These are phyloP conservation scores for Anoplolepis gracilipes DNA, from an alignment of 1,140 invertebrate species.

Conservation along the genomic window DNA sequence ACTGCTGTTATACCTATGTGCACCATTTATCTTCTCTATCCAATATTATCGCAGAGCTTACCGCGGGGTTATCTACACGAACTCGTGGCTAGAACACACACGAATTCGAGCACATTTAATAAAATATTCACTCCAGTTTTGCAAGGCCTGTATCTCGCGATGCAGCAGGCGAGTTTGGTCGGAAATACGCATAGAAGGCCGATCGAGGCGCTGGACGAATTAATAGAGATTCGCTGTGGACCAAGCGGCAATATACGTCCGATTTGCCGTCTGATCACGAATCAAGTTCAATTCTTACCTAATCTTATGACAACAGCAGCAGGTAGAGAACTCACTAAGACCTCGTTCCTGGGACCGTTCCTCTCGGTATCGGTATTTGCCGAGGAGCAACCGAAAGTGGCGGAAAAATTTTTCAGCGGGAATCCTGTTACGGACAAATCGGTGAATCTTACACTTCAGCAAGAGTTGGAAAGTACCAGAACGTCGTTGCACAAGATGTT, in stretches of 20 bases:
- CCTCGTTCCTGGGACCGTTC: constrained; percentile 96
- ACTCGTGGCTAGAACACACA: constrained; percentile 87
- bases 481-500: constrained; percentile 92
- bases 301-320: constrained; percentile 89
- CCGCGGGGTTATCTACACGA: constrained; percentile 90
- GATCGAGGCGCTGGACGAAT: constrained; percentile 88
- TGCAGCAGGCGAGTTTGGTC: constrained; percentile 90
- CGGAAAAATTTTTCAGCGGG: constrained; percentile 88
- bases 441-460: constrained; percentile 89
- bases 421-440: constrained; percentile 86
- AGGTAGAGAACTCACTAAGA: constrained; percentile 93
- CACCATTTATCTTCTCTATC: constrained; percentile 84
- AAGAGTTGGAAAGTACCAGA: constrained; percentile 91
- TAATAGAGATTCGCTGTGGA: constrained; percentile 90
- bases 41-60: constrained; percentile 88
- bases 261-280: constrained; percentile 92
- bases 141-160: constrained; percentile 89
- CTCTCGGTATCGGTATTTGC: constrained; percentile 95
- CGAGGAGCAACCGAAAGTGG: constrained; percentile 95
- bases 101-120: constrained; percentile 86
- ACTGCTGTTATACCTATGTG: constrained; percentile 56
- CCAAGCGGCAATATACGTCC: constrained; percentile 88
- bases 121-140: constrained; percentile 91
- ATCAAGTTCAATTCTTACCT: constrained; percentile 92
- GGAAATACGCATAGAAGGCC: constrained; percentile 90